Base-by-base conservation (phyloP, 2,888 invertebrate species). In the Phanerotoma sp. region DNA sequence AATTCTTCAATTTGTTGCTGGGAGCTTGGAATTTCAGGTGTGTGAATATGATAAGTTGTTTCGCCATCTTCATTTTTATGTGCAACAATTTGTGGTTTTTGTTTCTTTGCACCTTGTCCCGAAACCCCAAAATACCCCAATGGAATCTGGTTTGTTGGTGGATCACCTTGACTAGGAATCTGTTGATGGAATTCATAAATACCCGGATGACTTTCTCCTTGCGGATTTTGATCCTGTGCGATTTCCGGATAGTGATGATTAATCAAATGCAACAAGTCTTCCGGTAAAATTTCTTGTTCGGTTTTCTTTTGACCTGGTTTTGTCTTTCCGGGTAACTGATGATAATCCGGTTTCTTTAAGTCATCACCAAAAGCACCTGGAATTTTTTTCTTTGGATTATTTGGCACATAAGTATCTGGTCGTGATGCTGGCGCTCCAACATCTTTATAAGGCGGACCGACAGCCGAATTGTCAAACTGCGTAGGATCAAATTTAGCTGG, bases 1-100 rank as follows among this genome's bases (percentile, higher is more conserved):
- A 77, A 62, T 56, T 78, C 73, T 49, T 78, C 74, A 46, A 77
- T 72, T 55, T 76, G 76, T 50, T 72, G 72, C 0, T 70, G 72
- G 21, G 75, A 68, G 46, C 57, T 71, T 1, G 73, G 74, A 45
- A 74, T 62, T 54, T 72, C 69, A n/a, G 73, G 62, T 6, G 75
- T 66, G 50, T 75, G 75, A 15, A 76, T 64, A 54, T 74, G 74
- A 65, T 75, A 75, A 1, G 72, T 75, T 0, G 73, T 74, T 42
- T 74, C 73, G 5, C 74, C 75, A 45, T 73, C 69, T 45, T 74
- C 74, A 57, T 72, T 66, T 61, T 72, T 72, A 47, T 74, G 74
- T 3, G 73, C 48, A 37, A 67, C 71, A 15, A 75, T 67, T 15
- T 73, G 74, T 3, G 75, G 72, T 25, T 72, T 71, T 4, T 56